phyloP scores from a whole-genome alignment of 2,113 vertebrate genomes.

The Pionites leucogaster region DNA sequence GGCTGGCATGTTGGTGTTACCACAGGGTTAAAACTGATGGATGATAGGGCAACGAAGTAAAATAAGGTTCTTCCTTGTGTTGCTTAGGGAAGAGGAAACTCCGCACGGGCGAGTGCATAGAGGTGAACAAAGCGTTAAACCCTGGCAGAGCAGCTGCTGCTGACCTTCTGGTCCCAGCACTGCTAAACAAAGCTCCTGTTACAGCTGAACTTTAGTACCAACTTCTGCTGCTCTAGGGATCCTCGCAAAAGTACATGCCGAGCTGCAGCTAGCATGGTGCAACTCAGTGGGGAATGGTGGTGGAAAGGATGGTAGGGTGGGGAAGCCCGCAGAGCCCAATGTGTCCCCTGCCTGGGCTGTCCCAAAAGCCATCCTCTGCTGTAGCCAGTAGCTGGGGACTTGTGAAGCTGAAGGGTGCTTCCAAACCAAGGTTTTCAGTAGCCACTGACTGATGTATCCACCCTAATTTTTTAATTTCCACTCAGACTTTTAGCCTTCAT shows the following conservation, averaged over 20 bases:
- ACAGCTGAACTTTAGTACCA: constrained; percentile 71
- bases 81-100: neutral
- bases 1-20: rapidly evolving
- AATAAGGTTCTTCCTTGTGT: neutral
- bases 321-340: rapidly evolving
- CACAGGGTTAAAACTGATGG: neutral
- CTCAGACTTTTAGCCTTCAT: neutral
- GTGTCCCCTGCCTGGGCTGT: neutral
- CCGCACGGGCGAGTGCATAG: neutral
- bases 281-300: rapidly evolving
- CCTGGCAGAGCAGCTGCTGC: constrained; percentile 63
- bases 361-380: neutral
- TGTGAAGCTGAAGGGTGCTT: neutral
- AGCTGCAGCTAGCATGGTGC: rapidly evolving
- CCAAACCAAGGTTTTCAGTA: neutral
- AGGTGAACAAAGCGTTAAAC: constrained; percentile 69
- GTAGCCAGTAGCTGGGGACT: neutral
- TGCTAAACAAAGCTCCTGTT: constrained; percentile 67
- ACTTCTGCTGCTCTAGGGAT: constrained; percentile 62
- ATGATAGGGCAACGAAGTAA: neutral
- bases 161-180: constrained; percentile 66
- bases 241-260: constrained; percentile 48
- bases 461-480: neutral
- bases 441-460: neutral
- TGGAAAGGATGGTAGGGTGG: neutral